Base-by-base conservation (phyloP, 2,113 vertebrate genomes). In the Pluvianellus socialis region DNA sequence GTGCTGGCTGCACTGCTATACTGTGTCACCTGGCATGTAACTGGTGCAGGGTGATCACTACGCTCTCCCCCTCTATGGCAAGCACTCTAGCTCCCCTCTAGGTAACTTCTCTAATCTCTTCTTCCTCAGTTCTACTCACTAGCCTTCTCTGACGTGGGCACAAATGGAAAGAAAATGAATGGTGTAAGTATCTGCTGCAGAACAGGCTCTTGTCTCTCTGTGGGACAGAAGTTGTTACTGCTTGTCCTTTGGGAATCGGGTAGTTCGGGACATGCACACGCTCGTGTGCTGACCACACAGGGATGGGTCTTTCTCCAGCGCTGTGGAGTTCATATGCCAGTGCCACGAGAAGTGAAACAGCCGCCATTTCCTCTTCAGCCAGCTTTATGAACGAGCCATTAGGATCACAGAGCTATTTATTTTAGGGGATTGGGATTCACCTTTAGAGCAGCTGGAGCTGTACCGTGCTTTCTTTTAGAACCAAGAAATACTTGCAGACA, bases 151-250 rank as follows among this genome's bases (percentile, higher is more conserved):
- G 5, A 66, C 62, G 56, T 42, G 30, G 52, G 21, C 11, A 35
- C 0, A 2, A 49, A 79, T 7, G 35, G 40, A 35, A 71, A 61
- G 40, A 66, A 89, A 52, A 72, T 13, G 4, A 38, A 30, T 12
- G 5, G 32, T 53, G 0, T 32, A 28, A 38, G 21, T 50, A 66
- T 32, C 32, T 45, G 8, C 56, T 55, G 56, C 49, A 68, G 76
- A 84, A 33, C 72, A 35, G 62, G 20, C 45, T 75, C 24, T 32
- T 22, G 17, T 33, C 40, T 71, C 50, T 21, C 23, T 6, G 35
- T 0, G 3, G 44, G n/a, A 65, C 56, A 32, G 52, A 62, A 47
- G 30, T 13, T 32, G 26, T 63, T 58, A 55, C 24, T 0, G 0
- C n/a, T 32, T 56, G 63, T 45, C 45, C 73, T 66, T 66, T 50